Base-by-base conservation (phyloP, 2,888 invertebrate genomes). In the Dexiosoma caninum region DNA sequence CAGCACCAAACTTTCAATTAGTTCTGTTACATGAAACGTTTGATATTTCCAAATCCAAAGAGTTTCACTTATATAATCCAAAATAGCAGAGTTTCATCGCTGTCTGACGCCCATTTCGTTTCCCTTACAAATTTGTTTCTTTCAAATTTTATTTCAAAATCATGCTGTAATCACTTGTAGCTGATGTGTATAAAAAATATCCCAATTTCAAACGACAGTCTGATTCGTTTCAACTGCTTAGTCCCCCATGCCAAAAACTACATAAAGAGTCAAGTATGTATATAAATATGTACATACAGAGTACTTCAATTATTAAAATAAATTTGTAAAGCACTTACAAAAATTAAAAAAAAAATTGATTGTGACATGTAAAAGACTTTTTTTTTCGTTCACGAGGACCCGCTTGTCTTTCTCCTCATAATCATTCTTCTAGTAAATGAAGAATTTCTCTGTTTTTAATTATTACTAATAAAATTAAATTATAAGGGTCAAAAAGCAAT, bases 401-500 rank as follows among this genome's bases (percentile, higher is more conserved):
- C 3, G n/a, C 16, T 1, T 35, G 21, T 32, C 42, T n/a, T 30
- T 12, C 27, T 8, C 9, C 51, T 32, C 55, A 49, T 55, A 37
- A 64, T n/a, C 32, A 32, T 35, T 32, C 3, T 71, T 53, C 14
- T 12, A 75, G 14, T 12, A 59, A 60, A 44, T 51, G 59, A 57
- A 27, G 19, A 70, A 57, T 66, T 35, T 59, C 8, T 53, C 35
- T 72, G 27, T 49, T 46, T 81, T 74, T 75, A 70, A 74, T 75
- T 78, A 32, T 72, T 30, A 57, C 51, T 74, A 77, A 78, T 62
- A 49, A 76, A 78, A 74, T 81, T 77, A 70, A 81, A 78, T 81
- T 78, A 74, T 81, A 74, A 78, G 81, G 78, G 77, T 81, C 78
- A 75, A 81, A 81, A 46, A 46, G 35, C 44, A 69, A 69, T 46